phyloP scores from a whole-genome alignment of 2,113 vertebrate species.

The Pardalotus punctatus region DNA sequence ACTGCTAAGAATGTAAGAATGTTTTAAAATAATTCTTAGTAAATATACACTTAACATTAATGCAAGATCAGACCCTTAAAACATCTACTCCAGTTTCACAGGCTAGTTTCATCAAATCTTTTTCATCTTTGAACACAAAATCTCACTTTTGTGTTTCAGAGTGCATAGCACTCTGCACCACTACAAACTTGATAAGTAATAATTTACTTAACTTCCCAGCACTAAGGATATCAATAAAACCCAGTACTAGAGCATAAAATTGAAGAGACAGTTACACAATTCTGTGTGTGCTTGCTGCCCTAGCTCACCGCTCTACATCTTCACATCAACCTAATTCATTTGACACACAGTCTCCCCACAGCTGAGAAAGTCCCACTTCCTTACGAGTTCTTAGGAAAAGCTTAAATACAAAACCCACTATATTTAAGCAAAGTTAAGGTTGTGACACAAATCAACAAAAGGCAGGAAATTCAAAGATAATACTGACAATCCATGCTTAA shows the following conservation, averaged over 20 bases:
- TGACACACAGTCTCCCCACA: constrained; percentile 39
- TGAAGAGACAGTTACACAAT: constrained; percentile 57
- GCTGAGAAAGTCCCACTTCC: constrained; percentile 18
- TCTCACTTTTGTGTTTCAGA: not conserved
- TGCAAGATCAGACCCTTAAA: not conserved
- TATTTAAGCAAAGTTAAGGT: constrained; percentile 5
- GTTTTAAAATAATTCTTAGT: not conserved
- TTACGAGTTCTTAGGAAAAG: constrained; percentile 32
- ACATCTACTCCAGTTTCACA: not conserved
- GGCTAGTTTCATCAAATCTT: not conserved
- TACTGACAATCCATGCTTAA: constrained; percentile 2
- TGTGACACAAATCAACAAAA: constrained; percentile 42
- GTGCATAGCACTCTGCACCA: not conserved
- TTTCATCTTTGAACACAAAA: not conserved
- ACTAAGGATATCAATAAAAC: constrained; percentile 38
- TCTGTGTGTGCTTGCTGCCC: constrained; percentile 4
- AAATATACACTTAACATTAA: not conserved
- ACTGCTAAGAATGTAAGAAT: not conserved
- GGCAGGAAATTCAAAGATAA: constrained; percentile 11
- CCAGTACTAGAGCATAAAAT: constrained; percentile 55
- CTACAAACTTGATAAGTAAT: not conserved
- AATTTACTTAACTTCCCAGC: constrained; percentile 33
- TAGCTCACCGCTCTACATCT: not conserved
- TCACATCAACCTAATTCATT: constrained; percentile 52
- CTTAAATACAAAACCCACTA: not conserved